Percentiles rank a stretch among this genome's conserved stretches.
Evolutionary conservation across 2,113 vertebrate genomes (phyloP).

Genomic region (Toxotes chatareus): DNA sequence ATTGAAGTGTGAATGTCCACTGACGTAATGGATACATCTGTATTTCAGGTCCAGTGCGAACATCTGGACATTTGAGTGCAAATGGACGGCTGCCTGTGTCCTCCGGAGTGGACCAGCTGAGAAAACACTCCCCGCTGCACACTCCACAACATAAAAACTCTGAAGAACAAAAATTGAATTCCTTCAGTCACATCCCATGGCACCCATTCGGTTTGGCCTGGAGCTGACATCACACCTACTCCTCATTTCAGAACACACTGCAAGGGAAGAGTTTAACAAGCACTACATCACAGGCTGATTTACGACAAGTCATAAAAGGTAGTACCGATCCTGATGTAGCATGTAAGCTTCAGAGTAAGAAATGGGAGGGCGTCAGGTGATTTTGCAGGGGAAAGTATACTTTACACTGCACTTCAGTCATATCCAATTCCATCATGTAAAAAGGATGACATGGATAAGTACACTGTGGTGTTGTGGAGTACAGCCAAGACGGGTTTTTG

Average conservation of each 20-base stretch:
- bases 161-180: slow-evolving; percentile 31
- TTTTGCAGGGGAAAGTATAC: slow-evolving; percentile 37
- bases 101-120: slow-evolving; percentile 70
- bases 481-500: neutral
- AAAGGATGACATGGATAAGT: slow-evolving; percentile 37
- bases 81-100: slow-evolving; percentile 49
- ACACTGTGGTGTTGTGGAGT: neutral
- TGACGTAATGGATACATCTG: slow-evolving; percentile 69
- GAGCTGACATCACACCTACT: slow-evolving; percentile 64
- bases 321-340: slow-evolving; percentile 15
- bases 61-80: slow-evolving; percentile 52
- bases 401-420: slow-evolving; percentile 14
- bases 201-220: slow-evolving; percentile 57
- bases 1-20: slow-evolving; percentile 41
- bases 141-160: slow-evolving; percentile 23
- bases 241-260: slow-evolving; percentile 51
- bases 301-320: slow-evolving; percentile 51
- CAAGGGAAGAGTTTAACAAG: slow-evolving; percentile 41
- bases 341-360: slow-evolving; percentile 32
- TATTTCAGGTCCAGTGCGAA: slow-evolving; percentile 62
- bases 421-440: slow-evolving; percentile 17
- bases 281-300: slow-evolving; percentile 53
- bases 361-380: slow-evolving; percentile 20
- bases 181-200: slow-evolving; percentile 45
- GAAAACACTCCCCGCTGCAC: slow-evolving; percentile 64